phyloP scores from a whole-genome alignment of 2,888 invertebrate genomes.

The Drosophila recens region DNA sequence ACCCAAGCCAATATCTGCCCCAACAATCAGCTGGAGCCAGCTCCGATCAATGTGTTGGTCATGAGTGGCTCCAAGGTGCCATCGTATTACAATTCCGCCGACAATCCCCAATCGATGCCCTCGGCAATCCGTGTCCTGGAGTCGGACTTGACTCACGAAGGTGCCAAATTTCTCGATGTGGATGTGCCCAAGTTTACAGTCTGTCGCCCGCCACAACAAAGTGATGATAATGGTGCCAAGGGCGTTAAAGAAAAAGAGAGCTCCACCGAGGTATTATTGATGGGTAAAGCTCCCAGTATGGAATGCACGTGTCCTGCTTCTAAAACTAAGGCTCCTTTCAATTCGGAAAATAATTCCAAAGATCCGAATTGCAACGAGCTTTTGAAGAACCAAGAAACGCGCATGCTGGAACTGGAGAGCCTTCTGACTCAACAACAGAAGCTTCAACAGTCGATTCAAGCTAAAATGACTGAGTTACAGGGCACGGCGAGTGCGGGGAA shows the following conservation, averaged over 20 bases:
- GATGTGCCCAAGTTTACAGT: conserved; percentile 51
- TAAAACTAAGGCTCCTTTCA: too few species aligned
- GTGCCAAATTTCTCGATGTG: conserved; percentile 37
- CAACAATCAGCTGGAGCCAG: neutral
- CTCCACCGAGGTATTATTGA: conserved; percentile 43
- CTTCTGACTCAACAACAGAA: conserved; percentile 49
- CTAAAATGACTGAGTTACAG: conserved; percentile 53
- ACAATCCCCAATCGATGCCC: conserved; percentile 1
- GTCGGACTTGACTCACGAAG: conserved; percentile 53
- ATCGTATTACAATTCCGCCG: conserved; percentile 23
- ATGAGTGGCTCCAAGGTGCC: conserved; percentile 44
- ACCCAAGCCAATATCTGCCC: neutral
- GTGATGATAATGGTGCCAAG: neutral
- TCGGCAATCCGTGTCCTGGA: conserved; percentile 57
- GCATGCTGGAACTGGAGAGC: conserved; percentile 51
- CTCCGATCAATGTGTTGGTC: conserved; percentile 38
- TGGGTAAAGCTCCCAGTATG: conserved; percentile 8
- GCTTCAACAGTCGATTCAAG: conserved; percentile 58
- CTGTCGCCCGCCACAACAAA: conserved; percentile 22
- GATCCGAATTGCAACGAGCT: conserved; percentile 1
- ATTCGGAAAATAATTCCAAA: neutral
- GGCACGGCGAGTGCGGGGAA: too few species aligned
- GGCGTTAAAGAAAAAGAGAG: neutral
- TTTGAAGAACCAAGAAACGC: conserved; percentile 28
- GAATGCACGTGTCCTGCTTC: neutral